Evolutionary conservation across 2,888 invertebrate genomes (phyloP).

Genomic region (Notodonta ziczac): DNA sequence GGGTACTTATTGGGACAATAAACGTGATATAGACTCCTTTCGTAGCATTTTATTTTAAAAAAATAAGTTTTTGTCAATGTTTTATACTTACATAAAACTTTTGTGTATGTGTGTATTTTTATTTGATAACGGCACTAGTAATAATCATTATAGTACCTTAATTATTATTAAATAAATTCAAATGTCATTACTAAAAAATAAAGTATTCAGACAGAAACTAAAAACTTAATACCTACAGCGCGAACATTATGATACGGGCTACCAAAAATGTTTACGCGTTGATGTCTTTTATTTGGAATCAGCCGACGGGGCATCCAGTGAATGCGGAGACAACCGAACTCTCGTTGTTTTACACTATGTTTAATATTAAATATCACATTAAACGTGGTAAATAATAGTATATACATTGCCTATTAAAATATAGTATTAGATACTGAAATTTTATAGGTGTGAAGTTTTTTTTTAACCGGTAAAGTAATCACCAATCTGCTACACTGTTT

Average conservation of each 20-base stretch:
- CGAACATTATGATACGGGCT: neutral
- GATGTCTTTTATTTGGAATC: constrained; percentile 49
- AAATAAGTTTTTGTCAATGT: neutral
- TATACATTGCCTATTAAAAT: no score
- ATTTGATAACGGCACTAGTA: no score
- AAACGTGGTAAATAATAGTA: no score
- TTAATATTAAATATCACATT: neutral
- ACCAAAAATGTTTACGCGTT: constrained; percentile 35
- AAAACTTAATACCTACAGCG: neutral
- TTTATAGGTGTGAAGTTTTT: no score
- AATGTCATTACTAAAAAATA: neutral
- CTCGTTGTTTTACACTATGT: neutral
- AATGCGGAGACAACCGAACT: neutral
- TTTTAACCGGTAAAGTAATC: no score
- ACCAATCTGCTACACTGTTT: no score
- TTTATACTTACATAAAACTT: no score
- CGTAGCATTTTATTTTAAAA: constrained; percentile 5
- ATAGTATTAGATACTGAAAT: no score
- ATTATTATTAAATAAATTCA: neutral
- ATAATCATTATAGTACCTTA: no score
- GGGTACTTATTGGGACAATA: constrained; percentile 33
- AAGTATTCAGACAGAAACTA: neutral
- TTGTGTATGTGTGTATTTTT: no score
- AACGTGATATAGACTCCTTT: constrained; percentile 16
- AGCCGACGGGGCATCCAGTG: neutral